These are phyloP conservation scores for Rhinolophus sinicus DNA, from an alignment of 2,113 vertebrate genomes.

Conservation along the genomic window DNA sequence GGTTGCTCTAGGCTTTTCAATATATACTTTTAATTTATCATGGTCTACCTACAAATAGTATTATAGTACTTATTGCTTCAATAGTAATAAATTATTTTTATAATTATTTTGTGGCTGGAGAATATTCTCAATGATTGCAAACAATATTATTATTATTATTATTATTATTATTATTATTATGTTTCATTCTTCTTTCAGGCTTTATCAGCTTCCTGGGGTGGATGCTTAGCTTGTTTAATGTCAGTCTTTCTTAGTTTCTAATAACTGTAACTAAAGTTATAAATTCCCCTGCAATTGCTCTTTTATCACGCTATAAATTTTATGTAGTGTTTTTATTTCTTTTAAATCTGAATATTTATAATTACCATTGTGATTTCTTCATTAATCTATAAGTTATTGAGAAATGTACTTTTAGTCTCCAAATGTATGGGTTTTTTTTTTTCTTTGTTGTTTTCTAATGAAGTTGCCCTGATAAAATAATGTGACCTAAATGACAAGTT, in stretches of 20 bases:
- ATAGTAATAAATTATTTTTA: no score
- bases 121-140: neutral
- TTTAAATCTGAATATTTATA: conserved; percentile 31
- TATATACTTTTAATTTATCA: neutral
- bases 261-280: neutral
- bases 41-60: neutral
- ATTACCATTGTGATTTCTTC: neutral
- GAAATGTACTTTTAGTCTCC: neutral
- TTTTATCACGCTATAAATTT: neutral
- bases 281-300: neutral
- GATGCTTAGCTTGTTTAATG: neutral
- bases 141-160: neutral
- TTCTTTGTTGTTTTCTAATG: neutral
- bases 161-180: neutral
- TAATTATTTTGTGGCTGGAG: neutral
- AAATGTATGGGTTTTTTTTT: neutral
- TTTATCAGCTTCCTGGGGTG: neutral
- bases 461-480: neutral
- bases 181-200: neutral
- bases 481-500: conserved; percentile 4
- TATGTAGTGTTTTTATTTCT: neutral
- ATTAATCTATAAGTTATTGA: neutral
- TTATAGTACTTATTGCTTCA: neutral
- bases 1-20: neutral
- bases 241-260: neutral